Evolutionary conservation across 2,113 vertebrate species (phyloP).

Genomic region (Burhinus oedicnemus): DNA sequence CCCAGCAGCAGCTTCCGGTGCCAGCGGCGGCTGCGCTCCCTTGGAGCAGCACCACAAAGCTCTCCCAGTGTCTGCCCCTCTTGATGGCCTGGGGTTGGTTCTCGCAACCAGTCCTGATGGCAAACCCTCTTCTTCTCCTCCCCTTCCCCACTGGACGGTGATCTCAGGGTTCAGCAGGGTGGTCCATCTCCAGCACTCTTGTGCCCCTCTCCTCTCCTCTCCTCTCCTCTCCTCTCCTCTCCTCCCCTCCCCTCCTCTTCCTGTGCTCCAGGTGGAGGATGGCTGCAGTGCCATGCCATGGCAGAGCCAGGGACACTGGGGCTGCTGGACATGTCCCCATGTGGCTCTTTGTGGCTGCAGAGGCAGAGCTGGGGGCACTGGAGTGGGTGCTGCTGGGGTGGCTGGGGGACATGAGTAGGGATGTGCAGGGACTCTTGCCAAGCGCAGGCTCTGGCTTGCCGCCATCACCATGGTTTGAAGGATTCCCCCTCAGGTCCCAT

Average conservation of each 20-base stretch:
- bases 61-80: fast-evolving
- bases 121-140: background rate
- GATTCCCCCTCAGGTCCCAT: fast-evolving
- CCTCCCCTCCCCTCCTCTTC: background rate
- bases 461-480: fast-evolving
- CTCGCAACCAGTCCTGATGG: fast-evolving
- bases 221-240: too few species aligned
- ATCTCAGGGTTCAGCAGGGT: background rate
- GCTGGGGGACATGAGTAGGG: background rate
- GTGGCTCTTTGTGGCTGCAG: background rate
- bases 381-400: background rate
- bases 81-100: background rate
- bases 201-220: background rate
- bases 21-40: fast-evolving
- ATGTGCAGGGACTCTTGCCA: background rate
- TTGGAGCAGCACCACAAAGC: background rate
- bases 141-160: background rate
- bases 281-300: background rate
- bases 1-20: background rate
- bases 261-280: background rate
- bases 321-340: fast-evolving
- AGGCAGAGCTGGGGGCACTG: background rate
- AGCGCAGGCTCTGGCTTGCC: background rate
- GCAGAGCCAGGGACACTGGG: background rate
- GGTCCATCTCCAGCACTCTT: background rate